Evolutionary conservation across 1,140 invertebrate species (phyloP), one percentile per base, ranked within the genome.

Genomic region (Grapholita molesta): DNA sequence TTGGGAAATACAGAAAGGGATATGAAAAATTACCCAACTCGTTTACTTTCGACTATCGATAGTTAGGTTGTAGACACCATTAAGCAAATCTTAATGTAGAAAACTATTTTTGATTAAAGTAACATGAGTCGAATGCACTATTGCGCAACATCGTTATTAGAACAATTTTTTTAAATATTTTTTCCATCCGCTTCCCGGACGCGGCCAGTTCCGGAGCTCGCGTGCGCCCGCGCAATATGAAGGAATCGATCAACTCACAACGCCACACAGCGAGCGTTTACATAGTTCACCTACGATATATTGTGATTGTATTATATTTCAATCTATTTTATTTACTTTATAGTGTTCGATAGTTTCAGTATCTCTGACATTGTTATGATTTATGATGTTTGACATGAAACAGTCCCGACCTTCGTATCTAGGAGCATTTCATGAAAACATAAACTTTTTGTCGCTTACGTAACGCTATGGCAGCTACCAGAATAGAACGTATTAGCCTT

Each of bases 121-220:
- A 15, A 30, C 55, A 61, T 30, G 24, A 61, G 25, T n/a, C 25
- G 25, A 61, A 28, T 61, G 55, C 55, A 15, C 12, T 28, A 70
- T 88, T 88, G 82, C 78, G 80, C 78, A 88, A 89, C 61, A 84
- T 53, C 83, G 86, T 79, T 83, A 87, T 89, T 87, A 86, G 76
- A 79, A 73, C 77, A 73, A 78, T 75, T 79, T 75, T 74, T 83
- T 82, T 78, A 73, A 70, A 69, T 55, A 64, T 84, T 88, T 85
- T 82, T 70, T 75, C 72, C 77, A 75, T 82, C 76, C 75, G 83
- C 77, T 87, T 90, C 88, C 88, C 88, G 88, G 88, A 89, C 81
- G 83, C 77, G 61, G 35, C 48, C 21, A 69, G 76, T 83, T 86
- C 82, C 85, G 84, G 69, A 75, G 72, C 57, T 84, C 83, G 87